Evolutionary conservation across 64 coral and sea anemone species (phyloP), one percentile per base, ranked within the genome.

Genomic region (Porites lutea): DNA sequence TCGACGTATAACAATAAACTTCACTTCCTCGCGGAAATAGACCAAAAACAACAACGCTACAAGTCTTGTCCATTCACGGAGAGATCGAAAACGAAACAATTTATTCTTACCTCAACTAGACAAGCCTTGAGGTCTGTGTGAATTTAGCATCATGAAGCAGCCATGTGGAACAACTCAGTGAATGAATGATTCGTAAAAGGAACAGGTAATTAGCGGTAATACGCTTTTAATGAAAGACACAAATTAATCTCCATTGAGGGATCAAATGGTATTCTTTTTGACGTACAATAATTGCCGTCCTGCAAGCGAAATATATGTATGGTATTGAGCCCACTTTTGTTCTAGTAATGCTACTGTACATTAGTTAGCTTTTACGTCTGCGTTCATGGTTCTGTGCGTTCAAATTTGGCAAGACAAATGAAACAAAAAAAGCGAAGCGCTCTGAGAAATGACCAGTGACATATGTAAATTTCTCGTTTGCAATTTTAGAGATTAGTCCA

Each of bases 201-300:
- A 18, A n/a, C 8, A n/a, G 4, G 49, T 54, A 78, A 78, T 78
- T 54, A 78, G n/a, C 52, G 16, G 8, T 78, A 78, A 78, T 78
- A 49, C 75, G 16, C 14, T 82, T 64, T 64, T 82, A 82, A 82
- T 64, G 23, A 81, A 62, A 81, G 22, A 4, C 23, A 15, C 57
- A 81, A 61, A 61, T 46, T 50, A 78, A 78, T 78, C 75, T 23
- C 18, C 16, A 15, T 54, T 53, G 19, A 55, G 62, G 18, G 13
- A 14, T 14, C 18, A 16, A 16, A 65, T 16, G 62, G 13, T 22
- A 54, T 78, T 78, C 75, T 78, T 78, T 23, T 11, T 0, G 54
- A 19, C 55, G 75, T 50, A 52, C 16, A n/a, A 55, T 78, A 57
- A 57, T 78, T 78, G 49, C 49, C 13, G 51, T 54, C 75, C 49